Evolutionary conservation across 2,888 invertebrate genomes (phyloP).

Genomic region (Imbricaverruca yamaguchii): DNA sequence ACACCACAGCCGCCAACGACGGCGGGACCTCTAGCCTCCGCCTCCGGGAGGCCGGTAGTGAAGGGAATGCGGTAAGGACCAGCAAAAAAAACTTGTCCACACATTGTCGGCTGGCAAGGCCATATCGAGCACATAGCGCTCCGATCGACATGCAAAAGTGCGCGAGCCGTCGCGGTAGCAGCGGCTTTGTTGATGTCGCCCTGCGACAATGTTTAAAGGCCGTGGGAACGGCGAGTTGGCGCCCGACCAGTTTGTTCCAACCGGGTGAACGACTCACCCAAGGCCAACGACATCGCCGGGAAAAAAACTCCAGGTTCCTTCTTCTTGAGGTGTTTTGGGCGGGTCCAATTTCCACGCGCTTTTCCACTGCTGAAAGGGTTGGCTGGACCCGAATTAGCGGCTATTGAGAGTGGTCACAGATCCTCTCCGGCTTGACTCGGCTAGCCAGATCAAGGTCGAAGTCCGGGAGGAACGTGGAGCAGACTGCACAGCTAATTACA

Average conservation of each 20-base stretch:
- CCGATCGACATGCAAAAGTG: too few species aligned
- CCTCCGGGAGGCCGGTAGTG: too few species aligned
- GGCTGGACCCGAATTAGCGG: neutral
- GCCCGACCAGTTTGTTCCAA: neutral
- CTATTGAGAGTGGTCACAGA: neutral
- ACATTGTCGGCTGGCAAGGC: too few species aligned
- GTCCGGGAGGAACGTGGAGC: neutral
- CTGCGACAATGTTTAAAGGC: neutral
- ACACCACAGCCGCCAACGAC: too few species aligned
- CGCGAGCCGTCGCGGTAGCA: too few species aligned
- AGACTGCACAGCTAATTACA: neutral
- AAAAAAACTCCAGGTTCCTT: neutral
- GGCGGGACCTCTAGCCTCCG: too few species aligned
- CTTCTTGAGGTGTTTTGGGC: neutral
- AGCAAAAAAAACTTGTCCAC: too few species aligned
- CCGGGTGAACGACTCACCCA: neutral
- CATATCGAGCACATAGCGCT: too few species aligned
- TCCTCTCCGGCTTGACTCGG: neutral
- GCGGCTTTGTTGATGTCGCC: too few species aligned
- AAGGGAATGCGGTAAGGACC: too few species aligned
- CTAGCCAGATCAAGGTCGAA: neutral
- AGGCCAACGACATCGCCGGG: neutral
- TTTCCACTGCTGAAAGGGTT: neutral
- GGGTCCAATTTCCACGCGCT: neutral
- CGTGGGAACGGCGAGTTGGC: neutral